These are phyloP conservation scores for Erannis defoliaria DNA, from an alignment of 2,888 invertebrate genomes.

Conservation along the genomic window DNA sequence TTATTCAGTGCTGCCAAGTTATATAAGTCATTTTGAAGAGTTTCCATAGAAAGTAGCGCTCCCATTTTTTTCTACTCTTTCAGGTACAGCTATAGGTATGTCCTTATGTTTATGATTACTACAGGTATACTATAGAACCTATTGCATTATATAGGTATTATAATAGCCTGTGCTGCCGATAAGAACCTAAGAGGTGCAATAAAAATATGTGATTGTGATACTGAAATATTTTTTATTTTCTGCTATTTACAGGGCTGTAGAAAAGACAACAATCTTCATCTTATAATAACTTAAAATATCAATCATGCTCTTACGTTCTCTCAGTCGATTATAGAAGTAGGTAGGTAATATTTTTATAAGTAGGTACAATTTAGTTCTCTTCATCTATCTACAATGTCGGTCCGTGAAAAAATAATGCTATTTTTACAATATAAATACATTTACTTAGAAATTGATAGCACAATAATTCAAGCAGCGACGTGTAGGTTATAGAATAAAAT, in stretches of 20 bases:
- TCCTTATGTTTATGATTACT: too few species aligned
- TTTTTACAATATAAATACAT: constrained; percentile 62
- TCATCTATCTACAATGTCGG: constrained; percentile 61
- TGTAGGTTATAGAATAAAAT: constrained; percentile 55
- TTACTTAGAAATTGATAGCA: constrained; percentile 69
- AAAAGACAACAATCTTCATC: constrained; percentile 79
- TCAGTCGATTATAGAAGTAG: constrained; percentile 76
- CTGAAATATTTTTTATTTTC: constrained; percentile 74
- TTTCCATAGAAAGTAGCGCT: too few species aligned
- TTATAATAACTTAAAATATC: constrained; percentile 79
- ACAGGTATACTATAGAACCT: too few species aligned
- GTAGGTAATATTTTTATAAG: constrained; percentile 49
- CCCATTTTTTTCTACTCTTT: too few species aligned
- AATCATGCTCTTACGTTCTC: constrained; percentile 68
- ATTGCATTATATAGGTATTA: too few species aligned
- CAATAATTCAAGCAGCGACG: constrained; percentile 63
- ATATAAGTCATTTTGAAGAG: too few species aligned
- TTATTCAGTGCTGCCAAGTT: too few species aligned
- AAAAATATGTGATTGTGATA: constrained; percentile 43
- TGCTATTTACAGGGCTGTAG: constrained; percentile 84
- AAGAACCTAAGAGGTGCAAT: neutral
- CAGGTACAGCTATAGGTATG: too few species aligned
- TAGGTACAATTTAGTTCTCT: constrained; percentile 62
- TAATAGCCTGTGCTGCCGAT: neutral
- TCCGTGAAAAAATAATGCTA: constrained; percentile 79